A percentile compares a stretch with the other conserved stretches of the same genome.
These are phyloP conservation scores for Digitonthophagus gazella DNA, from an alignment of 2,888 invertebrate species.

Conservation along the genomic window DNA sequence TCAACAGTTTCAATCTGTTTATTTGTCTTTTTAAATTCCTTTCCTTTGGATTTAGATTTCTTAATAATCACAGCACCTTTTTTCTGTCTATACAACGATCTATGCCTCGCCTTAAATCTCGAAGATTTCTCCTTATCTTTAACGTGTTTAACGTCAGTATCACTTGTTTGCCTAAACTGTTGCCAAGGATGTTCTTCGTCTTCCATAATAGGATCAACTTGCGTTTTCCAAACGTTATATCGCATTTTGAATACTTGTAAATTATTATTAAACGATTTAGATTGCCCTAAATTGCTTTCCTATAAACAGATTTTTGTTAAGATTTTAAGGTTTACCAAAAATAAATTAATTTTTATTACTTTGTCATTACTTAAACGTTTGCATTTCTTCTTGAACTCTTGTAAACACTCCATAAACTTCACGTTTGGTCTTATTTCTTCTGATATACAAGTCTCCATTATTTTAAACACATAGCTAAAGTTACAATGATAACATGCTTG, in stretches of 20 bases:
- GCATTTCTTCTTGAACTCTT: constrained; percentile 61
- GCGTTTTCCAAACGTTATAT: constrained; percentile 53
- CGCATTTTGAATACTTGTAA: constrained; percentile 53
- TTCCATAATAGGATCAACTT: constrained; percentile 52
- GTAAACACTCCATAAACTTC: constrained; percentile 61
- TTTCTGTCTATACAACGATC: constrained; percentile 44
- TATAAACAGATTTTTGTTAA: not conserved
- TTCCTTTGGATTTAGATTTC: not conserved
- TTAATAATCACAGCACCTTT: constrained; percentile 25
- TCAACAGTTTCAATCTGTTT: constrained; percentile 5
- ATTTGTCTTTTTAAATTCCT: not conserved
- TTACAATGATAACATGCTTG: constrained; percentile 61
- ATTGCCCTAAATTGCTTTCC: constrained; percentile 12
- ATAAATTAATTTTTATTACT: too few relatives aligned
- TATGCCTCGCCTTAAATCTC: constrained; percentile 46
- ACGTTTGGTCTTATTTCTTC: constrained; percentile 64
- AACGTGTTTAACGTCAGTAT: constrained; percentile 42
- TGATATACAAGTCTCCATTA: constrained; percentile 64
- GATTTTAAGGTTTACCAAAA: not conserved
- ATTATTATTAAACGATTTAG: constrained; percentile 40
- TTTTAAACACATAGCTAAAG: constrained; percentile 65
- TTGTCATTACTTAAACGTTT: constrained; percentile 54
- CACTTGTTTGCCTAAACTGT: constrained; percentile 54
- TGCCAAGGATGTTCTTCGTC: constrained; percentile 63
- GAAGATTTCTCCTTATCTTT: constrained; percentile 39